Conservation (phyloP, 2,797 vertebrate species). For the Chelidonichthys spinosus region DNA sequence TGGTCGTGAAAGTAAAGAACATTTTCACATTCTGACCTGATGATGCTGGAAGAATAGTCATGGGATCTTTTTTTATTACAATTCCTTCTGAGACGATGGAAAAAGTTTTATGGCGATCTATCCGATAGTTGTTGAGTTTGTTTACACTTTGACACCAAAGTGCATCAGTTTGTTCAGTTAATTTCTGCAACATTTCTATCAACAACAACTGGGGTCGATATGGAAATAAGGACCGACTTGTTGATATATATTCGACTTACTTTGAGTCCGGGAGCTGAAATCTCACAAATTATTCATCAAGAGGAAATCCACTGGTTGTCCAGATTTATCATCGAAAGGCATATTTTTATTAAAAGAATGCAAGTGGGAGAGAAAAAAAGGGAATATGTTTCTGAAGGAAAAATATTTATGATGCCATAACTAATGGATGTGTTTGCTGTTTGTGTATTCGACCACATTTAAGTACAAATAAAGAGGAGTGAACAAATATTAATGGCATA, state of each 20-base stretch:
- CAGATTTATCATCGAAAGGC: conserved; percentile 1
- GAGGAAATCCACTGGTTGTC: conserved; percentile 9
- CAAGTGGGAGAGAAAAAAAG: conserved; percentile 1
- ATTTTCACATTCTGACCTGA: background rate
- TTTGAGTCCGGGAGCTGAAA: conserved; percentile 4
- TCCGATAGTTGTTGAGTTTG: background rate
- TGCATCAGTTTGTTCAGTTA: background rate
- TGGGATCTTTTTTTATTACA: background rate
- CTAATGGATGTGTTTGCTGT: conserved; percentile 15
- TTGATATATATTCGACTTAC: conserved; percentile 9
- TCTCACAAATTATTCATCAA: conserved; percentile 34
- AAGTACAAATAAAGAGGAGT: background rate
- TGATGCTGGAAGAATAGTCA: background rate
- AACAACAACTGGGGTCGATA: background rate
- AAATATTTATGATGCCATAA: conserved; percentile 4
- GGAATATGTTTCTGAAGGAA: background rate
- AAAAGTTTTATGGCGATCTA: background rate
- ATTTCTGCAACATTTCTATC: background rate
- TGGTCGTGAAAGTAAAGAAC: background rate
- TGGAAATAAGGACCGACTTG: conserved; percentile 11
- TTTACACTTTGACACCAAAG: background rate
- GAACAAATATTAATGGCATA: background rate
- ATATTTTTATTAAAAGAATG: conserved; percentile 17
- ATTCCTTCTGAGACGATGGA: background rate
- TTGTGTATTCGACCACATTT: conserved; percentile 8